phyloP scores from a whole-genome alignment of 2,888 invertebrate species.

The Amiota communis region DNA sequence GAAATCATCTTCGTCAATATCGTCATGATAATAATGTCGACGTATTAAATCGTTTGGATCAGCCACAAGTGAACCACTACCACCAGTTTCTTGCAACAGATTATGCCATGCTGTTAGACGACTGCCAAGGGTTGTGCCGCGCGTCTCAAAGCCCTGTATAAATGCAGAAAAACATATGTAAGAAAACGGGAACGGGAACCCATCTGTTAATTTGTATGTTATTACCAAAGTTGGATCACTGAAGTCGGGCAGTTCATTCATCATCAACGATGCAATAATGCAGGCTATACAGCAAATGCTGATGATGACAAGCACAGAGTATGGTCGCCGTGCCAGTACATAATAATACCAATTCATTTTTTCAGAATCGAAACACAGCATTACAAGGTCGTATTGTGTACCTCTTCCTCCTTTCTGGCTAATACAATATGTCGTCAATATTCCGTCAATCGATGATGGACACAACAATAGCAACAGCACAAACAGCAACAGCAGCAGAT shows the following conservation, averaged over 20 bases:
- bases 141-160: slow-evolving; percentile 88
- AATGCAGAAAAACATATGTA: background rate
- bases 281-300: slow-evolving; percentile 79
- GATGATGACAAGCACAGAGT: slow-evolving; percentile 78
- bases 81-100: slow-evolving; percentile 82
- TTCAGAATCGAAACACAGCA: slow-evolving; percentile 60
- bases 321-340: slow-evolving; percentile 80
- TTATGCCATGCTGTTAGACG: slow-evolving; percentile 89
- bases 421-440: too few relatives aligned
- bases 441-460: too few relatives aligned
- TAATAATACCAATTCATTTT: slow-evolving; percentile 78
- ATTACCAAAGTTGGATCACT: slow-evolving; percentile 87
- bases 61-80: slow-evolving; percentile 80
- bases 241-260: slow-evolving; percentile 84
- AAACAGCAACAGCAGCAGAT: too few relatives aligned
- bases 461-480: too few relatives aligned
- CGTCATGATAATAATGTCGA: slow-evolving; percentile 63
- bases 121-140: slow-evolving; percentile 88
- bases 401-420: background rate
- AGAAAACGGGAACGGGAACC: too few relatives aligned
- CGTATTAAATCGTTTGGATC: slow-evolving; percentile 80
- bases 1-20: slow-evolving; percentile 8
- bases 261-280: slow-evolving; percentile 79
- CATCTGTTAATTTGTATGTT: background rate
- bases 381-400: slow-evolving; percentile 32